Conservation (phyloP, 2,888 invertebrate species). For the Aleiodes alternator region DNA sequence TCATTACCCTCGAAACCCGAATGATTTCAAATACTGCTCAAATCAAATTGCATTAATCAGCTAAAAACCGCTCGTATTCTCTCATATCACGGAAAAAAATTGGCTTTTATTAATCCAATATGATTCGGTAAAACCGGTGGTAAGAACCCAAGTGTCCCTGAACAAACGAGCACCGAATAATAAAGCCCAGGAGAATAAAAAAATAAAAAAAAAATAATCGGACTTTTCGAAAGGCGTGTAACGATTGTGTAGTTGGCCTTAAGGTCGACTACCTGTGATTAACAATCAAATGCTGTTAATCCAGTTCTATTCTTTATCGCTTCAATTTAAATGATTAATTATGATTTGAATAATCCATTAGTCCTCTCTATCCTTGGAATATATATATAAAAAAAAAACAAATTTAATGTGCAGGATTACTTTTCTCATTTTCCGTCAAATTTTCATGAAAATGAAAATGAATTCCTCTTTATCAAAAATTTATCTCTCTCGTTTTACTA, state of each 20-base stretch:
- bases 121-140: constrained; percentile 17
- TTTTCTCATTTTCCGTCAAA: no score
- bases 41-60: constrained; percentile 22
- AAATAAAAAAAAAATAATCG: constrained; percentile 39
- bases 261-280: constrained; percentile 31
- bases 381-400: no score
- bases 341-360: neutral
- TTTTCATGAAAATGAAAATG: no score
- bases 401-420: no score
- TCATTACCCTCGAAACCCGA: constrained; percentile 38
- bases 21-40: neutral
- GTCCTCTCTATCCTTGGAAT: no score
- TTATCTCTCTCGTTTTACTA: neutral
- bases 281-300: constrained; percentile 41
- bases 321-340: constrained; percentile 1
- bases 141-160: constrained; percentile 22
- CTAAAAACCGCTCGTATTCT: neutral
- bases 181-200: constrained; percentile 15
- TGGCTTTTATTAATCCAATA: constrained; percentile 33
- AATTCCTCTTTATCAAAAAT: neutral
- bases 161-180: constrained; percentile 23
- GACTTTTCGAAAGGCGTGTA: constrained; percentile 44
- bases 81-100: neutral
- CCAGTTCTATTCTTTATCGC: constrained; percentile 12
- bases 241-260: constrained; percentile 15